Percentiles rank a stretch among this genome's conserved stretches.
Conservation (phyloP, 2,797 vertebrate species). For the Capromys pilorides region DNA sequence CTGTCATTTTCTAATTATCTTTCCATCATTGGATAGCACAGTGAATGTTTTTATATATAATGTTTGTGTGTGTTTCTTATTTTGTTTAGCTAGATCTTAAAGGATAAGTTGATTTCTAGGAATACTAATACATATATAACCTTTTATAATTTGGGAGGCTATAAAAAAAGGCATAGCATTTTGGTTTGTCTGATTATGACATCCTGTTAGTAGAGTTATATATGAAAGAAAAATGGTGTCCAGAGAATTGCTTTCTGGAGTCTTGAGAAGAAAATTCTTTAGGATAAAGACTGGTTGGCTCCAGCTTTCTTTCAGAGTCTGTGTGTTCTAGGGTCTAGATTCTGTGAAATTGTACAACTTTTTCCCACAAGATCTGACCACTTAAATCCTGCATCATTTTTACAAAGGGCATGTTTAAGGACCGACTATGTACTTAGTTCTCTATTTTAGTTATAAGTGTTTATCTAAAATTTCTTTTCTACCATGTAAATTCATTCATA, state of each 20-base stretch:
- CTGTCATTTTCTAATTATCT: neutral
- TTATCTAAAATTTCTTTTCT: conserved; percentile 24
- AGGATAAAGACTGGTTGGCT: neutral
- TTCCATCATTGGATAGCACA: neutral
- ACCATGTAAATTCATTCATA: neutral
- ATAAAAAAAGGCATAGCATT: neutral
- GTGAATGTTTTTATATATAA: neutral
- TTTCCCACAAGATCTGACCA: neutral
- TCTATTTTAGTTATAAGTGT: neutral
- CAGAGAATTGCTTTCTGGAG: neutral
- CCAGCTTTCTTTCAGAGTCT: conserved; percentile 6
- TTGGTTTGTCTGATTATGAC: conserved; percentile 41
- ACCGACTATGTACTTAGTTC: neutral
- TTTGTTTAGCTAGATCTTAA: conserved; percentile 10
- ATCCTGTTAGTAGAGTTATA: conserved; percentile 1
- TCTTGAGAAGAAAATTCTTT: neutral
- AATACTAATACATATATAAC: neutral
- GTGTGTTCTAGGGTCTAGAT: neutral
- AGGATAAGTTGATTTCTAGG: neutral
- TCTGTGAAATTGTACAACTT: conserved; percentile 1
- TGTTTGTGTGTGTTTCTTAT: neutral
- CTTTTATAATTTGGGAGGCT: conserved; percentile 24
- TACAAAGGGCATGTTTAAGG: conserved; percentile 35
- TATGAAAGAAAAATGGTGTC: conserved; percentile 12
- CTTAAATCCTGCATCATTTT: conserved; percentile 28